A percentile compares a stretch with the other conserved stretches of the same genome.
phyloP scores from a whole-genome alignment of 2,888 invertebrate species.

The Ecliptopera silaceata region DNA sequence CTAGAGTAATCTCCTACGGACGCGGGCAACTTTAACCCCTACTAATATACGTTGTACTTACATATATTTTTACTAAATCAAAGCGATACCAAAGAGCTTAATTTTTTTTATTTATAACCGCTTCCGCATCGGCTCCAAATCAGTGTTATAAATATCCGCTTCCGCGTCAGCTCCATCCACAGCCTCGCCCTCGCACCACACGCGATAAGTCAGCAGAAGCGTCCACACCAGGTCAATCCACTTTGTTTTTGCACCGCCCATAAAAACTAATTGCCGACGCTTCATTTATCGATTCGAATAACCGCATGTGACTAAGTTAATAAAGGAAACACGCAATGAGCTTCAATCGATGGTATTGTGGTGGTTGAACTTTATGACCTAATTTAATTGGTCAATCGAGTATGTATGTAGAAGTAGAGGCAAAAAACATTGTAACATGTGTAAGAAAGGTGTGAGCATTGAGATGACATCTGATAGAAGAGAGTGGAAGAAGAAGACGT shows the following conservation, averaged over 20 bases:
- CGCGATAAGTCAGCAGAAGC: constrained; percentile 66
- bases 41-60: too few species aligned
- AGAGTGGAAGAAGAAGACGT: too few species aligned
- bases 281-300: constrained; percentile 75
- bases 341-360: constrained; percentile 6
- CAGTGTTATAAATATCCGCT: too few species aligned
- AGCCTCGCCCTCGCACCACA: constrained; percentile 52
- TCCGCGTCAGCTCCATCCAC: constrained; percentile 19
- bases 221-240: constrained; percentile 73
- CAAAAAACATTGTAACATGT: too few species aligned
- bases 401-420: too few species aligned
- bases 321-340: constrained; percentile 53
- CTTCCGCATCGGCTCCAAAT: too few species aligned
- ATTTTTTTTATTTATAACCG: too few species aligned
- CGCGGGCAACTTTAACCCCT: background rate
- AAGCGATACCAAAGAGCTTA: too few species aligned
- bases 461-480: too few species aligned
- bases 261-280: constrained; percentile 76
- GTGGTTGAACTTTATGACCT: constrained; percentile 39
- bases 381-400: constrained; percentile 24
- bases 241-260: constrained; percentile 77
- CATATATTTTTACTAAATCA: too few species aligned
- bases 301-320: constrained; percentile 72
- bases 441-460: too few species aligned
- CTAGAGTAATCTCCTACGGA: background rate